Evolutionary conservation across 2,797 vertebrate genomes (phyloP).

Genomic region (Neosilurus mollespiculum): DNA sequence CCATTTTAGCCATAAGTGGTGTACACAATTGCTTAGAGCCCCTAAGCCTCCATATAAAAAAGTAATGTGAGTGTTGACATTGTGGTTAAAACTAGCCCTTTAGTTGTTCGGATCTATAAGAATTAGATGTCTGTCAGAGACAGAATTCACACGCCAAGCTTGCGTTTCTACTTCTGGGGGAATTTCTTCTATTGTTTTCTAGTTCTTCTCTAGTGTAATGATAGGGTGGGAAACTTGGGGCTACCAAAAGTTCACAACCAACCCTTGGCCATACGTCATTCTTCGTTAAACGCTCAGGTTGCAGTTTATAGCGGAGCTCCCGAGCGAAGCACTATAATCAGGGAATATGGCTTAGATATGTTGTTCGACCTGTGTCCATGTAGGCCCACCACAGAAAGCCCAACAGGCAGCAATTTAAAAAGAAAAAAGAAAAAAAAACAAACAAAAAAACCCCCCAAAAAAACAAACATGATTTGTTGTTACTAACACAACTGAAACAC

Average conservation of each 20-base stretch:
- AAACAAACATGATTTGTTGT: too few species aligned
- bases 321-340: too few species aligned
- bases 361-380: too few species aligned
- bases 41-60: too few species aligned
- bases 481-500: too few species aligned
- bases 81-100: not conserved
- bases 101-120: not conserved
- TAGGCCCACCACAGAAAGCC: too few species aligned
- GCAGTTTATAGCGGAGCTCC: not conserved
- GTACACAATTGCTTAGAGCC: not conserved
- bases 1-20: not conserved
- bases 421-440: too few species aligned
- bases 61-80: not conserved
- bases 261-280: not conserved
- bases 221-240: not conserved
- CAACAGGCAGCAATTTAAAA: too few species aligned
- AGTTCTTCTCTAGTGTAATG: not conserved
- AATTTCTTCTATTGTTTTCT: too few species aligned
- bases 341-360: too few species aligned
- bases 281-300: not conserved
- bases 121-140: not conserved
- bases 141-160: not conserved
- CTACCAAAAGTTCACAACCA: not conserved
- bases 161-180: not conserved
- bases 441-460: too few species aligned